Evolutionary conservation across 92 coral and sea anemone species (phyloP), one percentile per base, ranked within the genome.

Genomic region (Heteractis magnifica): DNA sequence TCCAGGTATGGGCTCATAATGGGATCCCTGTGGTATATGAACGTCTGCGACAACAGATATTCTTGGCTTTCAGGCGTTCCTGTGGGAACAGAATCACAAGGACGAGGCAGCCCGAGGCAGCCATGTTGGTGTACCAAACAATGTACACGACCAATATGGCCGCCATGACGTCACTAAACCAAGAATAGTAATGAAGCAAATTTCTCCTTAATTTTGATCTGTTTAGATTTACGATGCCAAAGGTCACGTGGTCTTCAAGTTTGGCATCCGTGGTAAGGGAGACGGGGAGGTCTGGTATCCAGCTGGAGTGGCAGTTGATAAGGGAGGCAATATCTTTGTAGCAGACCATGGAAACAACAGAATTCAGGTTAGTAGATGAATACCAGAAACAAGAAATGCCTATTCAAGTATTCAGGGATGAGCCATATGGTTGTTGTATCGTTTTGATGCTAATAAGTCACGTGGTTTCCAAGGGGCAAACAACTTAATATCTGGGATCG

Each of bases 251-350:
- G 76, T 91, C 72, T 77, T 83, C 72, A 94, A 93, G 86, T 93
- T 93, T 78, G 97, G 97, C 20, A 86, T 91, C 51, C 97, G 97
- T 55, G 97, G 97, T 0, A 93, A 93, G 72, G 92, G 91, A 0
- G 94, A 93, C 58, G 97, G 97, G 23, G 94, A 93, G 90, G 92
- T 93, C 82, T 93, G 97, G 97, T 93, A 93, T 87, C 97, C 97
- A 86, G 97, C 97, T 1, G 97, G 97, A 0, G 97, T 93, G 65
- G 88, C 89, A 16, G 79, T 86, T 34, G 88, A 82, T 15, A 77
- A 87, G 49, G 86, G 89, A 20, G 91, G 92, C 2, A 85, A 88
- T 16, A 93, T 93, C 60, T 93, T 79, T 75, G 97, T 93, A 13
- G 91, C 94, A 11, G 97, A 93, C 62, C 97, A 93, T 64, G 97